Evolutionary conservation across 2,113 vertebrate genomes (phyloP).

Genomic region (Boleophthalmus pectinirostris): DNA sequence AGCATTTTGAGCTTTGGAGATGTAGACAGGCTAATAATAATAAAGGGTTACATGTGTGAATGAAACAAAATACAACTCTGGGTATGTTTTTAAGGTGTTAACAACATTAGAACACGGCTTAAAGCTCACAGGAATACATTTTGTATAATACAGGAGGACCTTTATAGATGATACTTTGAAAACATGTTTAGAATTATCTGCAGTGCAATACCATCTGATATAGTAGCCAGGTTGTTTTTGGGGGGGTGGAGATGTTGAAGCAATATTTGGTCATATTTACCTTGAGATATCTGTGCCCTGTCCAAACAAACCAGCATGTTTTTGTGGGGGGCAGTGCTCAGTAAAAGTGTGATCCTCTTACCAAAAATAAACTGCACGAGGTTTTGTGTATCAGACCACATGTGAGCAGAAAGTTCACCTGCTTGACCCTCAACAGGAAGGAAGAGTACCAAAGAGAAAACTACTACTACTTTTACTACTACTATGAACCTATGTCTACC

Average conservation of each 20-base stretch:
- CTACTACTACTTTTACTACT: too few species aligned
- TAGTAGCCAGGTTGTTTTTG: not conserved
- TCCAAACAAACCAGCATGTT: not conserved
- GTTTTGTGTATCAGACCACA: not conserved
- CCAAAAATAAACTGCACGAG: constrained; percentile 1
- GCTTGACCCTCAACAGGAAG: not conserved
- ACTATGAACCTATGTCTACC: too few species aligned
- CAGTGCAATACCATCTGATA: not conserved
- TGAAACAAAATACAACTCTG: too few species aligned
- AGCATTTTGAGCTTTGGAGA: too few species aligned
- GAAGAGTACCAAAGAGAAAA: not conserved
- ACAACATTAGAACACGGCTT: too few species aligned
- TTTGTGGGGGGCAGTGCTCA: not conserved
- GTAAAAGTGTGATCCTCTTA: constrained; percentile 3
- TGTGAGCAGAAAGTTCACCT: not conserved
- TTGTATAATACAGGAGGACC: too few species aligned
- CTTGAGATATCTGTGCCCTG: not conserved
- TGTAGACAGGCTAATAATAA: too few species aligned
- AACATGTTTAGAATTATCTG: not conserved
- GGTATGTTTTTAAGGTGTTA: too few species aligned
- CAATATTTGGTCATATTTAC: not conserved
- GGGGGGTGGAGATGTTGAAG: not conserved
- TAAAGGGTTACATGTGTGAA: too few species aligned
- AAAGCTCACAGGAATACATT: too few species aligned
- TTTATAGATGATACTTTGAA: not conserved